Conservation (phyloP, 2,113 vertebrate genomes). For the Pedetes capensis region DNA sequence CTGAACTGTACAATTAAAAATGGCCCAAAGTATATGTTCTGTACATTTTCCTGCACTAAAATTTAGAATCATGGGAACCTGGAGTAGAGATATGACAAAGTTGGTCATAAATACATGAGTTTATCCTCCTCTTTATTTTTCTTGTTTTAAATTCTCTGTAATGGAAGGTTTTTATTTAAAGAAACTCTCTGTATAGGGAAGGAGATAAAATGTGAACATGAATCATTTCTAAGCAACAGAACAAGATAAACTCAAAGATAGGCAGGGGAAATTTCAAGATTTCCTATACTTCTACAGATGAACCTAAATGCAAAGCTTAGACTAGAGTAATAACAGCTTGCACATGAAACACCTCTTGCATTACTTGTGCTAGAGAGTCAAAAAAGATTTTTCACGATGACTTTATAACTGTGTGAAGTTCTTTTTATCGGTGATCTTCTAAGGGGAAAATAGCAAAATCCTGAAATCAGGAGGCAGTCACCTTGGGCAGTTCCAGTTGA, state of each 20-base stretch:
- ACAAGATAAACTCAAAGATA: background rate
- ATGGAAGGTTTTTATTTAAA: background rate
- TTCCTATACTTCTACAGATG: background rate
- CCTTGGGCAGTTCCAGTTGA: background rate
- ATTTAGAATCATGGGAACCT: background rate
- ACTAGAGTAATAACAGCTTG: too few relatives aligned
- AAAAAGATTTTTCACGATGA: background rate
- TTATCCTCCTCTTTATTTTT: background rate
- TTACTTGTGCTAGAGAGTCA: background rate
- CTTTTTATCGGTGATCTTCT: background rate
- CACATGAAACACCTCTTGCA: too few relatives aligned
- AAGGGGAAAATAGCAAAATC: background rate
- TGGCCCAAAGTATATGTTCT: background rate
- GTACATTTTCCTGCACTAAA: background rate
- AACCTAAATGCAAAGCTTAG: background rate
- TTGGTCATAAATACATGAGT: background rate
- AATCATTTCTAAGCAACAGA: background rate
- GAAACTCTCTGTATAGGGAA: background rate
- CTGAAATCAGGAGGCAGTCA: background rate
- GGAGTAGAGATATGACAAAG: background rate
- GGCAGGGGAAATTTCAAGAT: background rate
- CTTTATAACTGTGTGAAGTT: background rate
- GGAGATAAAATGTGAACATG: background rate
- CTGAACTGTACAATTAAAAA: too few relatives aligned
- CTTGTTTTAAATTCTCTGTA: background rate